A percentile compares a stretch with the other conserved stretches of the same genome.
phyloP scores from a whole-genome alignment of 2,113 vertebrate genomes.

The Anhinga rufa region DNA sequence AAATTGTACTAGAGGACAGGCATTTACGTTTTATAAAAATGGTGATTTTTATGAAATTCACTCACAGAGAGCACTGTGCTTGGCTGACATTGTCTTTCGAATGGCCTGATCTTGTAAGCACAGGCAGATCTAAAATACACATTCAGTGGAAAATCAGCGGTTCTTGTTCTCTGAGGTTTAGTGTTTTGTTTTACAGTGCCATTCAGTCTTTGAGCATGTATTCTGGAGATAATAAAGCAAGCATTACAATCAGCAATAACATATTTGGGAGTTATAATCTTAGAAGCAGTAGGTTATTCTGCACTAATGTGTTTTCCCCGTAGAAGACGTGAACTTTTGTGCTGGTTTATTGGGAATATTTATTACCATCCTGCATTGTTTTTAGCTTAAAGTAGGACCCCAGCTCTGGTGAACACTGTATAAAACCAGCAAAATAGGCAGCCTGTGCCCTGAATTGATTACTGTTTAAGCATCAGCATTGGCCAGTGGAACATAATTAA shows the following conservation, averaged over 20 bases:
- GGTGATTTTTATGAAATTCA: background rate
- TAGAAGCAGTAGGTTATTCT: background rate
- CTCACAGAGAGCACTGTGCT: background rate
- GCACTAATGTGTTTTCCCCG: background rate
- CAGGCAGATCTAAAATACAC: background rate
- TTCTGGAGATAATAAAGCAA: background rate
- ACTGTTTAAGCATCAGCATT: background rate
- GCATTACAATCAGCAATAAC: background rate
- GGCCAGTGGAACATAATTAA: background rate
- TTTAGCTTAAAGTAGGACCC: background rate
- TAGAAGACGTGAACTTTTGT: background rate
- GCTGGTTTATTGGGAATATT: background rate
- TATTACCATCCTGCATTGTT: background rate
- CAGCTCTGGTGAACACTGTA: background rate
- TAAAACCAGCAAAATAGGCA: background rate
- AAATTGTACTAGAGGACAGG: background rate
- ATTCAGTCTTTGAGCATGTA: background rate
- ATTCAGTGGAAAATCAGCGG: background rate
- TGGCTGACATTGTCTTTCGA: background rate
- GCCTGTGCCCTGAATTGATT: background rate
- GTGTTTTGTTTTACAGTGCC: background rate
- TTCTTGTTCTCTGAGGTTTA: background rate
- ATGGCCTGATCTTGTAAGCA: background rate
- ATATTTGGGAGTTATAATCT: background rate
- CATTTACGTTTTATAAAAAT: background rate